Conservation (phyloP, 2,888 invertebrate genomes). For the Eupeodes luniger region DNA sequence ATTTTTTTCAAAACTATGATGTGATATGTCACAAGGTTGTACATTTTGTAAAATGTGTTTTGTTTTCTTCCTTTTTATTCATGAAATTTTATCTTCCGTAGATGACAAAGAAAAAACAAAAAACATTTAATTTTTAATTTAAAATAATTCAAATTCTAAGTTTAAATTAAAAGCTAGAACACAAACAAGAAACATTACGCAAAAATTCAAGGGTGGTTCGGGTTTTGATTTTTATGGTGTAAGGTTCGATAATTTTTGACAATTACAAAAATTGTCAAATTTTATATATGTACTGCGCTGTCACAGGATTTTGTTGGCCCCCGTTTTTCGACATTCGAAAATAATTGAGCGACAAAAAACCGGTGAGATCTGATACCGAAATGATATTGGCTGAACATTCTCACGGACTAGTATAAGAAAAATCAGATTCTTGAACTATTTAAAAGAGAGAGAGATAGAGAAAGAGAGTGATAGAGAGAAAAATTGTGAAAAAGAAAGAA, state of each 20-base stretch:
- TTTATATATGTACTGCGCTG: not conserved
- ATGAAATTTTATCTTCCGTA: not conserved
- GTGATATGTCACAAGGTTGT: not conserved
- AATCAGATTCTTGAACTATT: not conserved
- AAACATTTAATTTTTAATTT: not conserved
- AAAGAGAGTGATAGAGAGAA: not conserved
- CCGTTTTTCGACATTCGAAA: conserved; percentile 25
- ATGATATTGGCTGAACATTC: conserved; percentile 52
- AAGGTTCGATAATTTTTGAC: not conserved
- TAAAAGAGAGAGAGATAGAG: not conserved
- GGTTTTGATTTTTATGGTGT: not conserved
- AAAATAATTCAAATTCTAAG: not conserved
- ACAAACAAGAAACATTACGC: conserved; percentile 2
- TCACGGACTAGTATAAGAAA: conserved; percentile 46
- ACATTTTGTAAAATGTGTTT: not conserved
- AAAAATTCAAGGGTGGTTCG: conserved; percentile 5
- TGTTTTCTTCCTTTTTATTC: not conserved
- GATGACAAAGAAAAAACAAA: not conserved
- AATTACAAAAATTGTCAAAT: not conserved
- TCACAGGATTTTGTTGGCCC: conserved; percentile 16
- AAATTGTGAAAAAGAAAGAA: not conserved
- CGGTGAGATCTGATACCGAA: conserved; percentile 41
- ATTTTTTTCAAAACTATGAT: not conserved
- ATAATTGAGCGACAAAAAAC: conserved; percentile 28
- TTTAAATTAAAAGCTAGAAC: not conserved